These are phyloP conservation scores for Eucidaris tribuloides DNA, from an alignment of 35 echinoderm and acorn worm species.

Conservation along the genomic window DNA sequence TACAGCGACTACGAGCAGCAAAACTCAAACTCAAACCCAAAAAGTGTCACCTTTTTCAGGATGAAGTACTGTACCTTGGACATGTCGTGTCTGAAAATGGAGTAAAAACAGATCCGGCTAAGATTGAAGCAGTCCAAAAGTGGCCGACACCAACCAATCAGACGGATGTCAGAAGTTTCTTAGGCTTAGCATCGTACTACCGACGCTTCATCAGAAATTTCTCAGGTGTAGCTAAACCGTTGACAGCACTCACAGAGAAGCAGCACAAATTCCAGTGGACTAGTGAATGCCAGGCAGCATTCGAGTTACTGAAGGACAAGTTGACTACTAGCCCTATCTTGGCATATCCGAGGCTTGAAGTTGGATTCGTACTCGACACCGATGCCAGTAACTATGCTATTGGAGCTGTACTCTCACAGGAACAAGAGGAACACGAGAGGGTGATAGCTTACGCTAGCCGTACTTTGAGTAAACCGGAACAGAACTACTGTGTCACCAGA, in stretches of 20 bases:
- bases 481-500: slow-evolving; percentile 29
- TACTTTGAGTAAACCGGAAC: slow-evolving; percentile 5
- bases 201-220: slow-evolving; percentile 43
- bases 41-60: slow-evolving; percentile 52
- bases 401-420: slow-evolving; percentile 47
- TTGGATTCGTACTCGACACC: slow-evolving; percentile 24
- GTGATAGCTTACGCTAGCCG: slow-evolving; percentile 33
- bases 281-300: slow-evolving; percentile 18
- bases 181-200: slow-evolving; percentile 45
- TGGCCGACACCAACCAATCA: slow-evolving; percentile 48
- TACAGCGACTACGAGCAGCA: slow-evolving; percentile 3
- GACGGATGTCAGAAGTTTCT: slow-evolving; percentile 46
- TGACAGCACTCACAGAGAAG: slow-evolving; percentile 52
- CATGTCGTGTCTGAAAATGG: slow-evolving; percentile 31
- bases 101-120: slow-evolving; percentile 34
- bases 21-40: slow-evolving; percentile 18
- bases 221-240: slow-evolving; percentile 42
- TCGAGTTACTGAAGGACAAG: slow-evolving; percentile 18
- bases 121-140: slow-evolving; percentile 15
- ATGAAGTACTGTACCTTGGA: slow-evolving; percentile 20
- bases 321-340: slow-evolving; percentile 24
- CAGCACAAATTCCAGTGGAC: slow-evolving; percentile 17
- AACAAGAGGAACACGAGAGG: slow-evolving; percentile 21
- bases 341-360: neutral
- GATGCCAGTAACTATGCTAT: slow-evolving; percentile 26